Conservation (phyloP, 2,113 vertebrate species). For the western clawed frog (Xenopus tropicalis) region DNA sequence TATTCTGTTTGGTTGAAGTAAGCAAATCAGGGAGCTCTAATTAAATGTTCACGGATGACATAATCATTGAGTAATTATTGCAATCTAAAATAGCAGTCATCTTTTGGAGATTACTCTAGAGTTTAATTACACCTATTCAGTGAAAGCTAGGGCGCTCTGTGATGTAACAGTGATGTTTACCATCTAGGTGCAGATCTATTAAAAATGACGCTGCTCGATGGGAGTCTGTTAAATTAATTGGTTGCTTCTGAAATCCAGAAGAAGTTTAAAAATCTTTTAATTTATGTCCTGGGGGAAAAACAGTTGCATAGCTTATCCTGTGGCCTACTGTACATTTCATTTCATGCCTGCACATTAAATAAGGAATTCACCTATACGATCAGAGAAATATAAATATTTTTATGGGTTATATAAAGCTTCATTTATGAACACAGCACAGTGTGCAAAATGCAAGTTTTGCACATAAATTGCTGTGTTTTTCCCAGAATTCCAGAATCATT, state of each 20-base stretch:
- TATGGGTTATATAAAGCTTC: too few species aligned
- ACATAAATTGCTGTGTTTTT: too few species aligned
- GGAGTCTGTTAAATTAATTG: conserved; percentile 16
- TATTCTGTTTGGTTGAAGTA: conserved; percentile 22
- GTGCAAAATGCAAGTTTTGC: too few species aligned
- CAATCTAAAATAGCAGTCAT: conserved; percentile 39
- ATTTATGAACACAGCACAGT: too few species aligned
- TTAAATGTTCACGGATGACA: conserved; percentile 31
- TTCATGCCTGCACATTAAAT: too few species aligned
- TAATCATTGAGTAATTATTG: conserved; percentile 46
- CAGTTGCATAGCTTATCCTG: too few species aligned
- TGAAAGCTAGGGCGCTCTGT: neutral
- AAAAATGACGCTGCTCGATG: neutral
- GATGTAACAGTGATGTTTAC: neutral
- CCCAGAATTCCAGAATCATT: too few species aligned
- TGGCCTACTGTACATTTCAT: too few species aligned
- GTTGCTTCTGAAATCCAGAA: neutral
- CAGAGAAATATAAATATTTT: too few species aligned
- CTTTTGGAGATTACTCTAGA: conserved; percentile 36
- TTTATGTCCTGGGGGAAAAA: neutral
- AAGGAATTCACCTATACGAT: too few species aligned
- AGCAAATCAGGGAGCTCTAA: conserved; percentile 8
- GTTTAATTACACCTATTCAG: conserved; percentile 42
- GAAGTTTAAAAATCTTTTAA: neutral
- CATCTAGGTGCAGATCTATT: neutral